phyloP scores from a whole-genome alignment of 2,113 vertebrate species.

The Corydoras maculifer region DNA sequence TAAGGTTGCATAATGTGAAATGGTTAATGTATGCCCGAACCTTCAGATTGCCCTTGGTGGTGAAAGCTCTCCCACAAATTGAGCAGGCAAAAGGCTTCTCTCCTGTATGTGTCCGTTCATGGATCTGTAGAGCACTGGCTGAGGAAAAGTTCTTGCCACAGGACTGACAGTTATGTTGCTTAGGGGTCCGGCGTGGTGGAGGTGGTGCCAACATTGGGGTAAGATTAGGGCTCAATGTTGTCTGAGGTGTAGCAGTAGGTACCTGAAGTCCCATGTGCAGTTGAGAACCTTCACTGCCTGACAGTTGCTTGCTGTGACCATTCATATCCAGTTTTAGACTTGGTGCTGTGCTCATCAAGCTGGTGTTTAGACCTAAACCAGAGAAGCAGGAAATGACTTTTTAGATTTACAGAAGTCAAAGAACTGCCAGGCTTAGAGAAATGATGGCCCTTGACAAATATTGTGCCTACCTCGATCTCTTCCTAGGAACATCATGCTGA shows the following conservation, averaged over 20 bases:
- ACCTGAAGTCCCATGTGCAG: slow-evolving; percentile 81
- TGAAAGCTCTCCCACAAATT: slow-evolving; percentile 97
- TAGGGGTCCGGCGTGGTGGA: slow-evolving; percentile 88
- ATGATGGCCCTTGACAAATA: slow-evolving; percentile 14
- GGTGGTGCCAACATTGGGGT: slow-evolving; percentile 93
- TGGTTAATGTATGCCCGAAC: slow-evolving; percentile 55
- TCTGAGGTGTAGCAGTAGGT: slow-evolving; percentile 77
- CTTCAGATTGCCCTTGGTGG: slow-evolving; percentile 99
- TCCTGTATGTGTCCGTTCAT: slow-evolving; percentile 96
- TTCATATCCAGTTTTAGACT: slow-evolving; percentile 97
- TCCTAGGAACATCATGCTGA: slow-evolving; percentile 93
- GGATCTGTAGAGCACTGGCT: slow-evolving; percentile 97
- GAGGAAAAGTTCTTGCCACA: slow-evolving; percentile 99
- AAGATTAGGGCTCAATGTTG: slow-evolving; percentile 83
- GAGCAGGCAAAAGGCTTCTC: slow-evolving; percentile 98
- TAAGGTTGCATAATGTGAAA: too few relatives aligned
- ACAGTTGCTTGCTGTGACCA: slow-evolving; percentile 83
- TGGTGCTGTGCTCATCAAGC: slow-evolving; percentile 81
- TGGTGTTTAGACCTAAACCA: slow-evolving; percentile 78
- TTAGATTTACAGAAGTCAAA: background rate
- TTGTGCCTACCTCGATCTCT: slow-evolving; percentile 89
- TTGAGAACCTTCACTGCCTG: slow-evolving; percentile 80
- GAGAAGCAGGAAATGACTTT: background rate
- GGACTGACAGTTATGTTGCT: slow-evolving; percentile 98
- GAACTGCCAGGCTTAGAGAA: background rate